Percentiles rank a stretch among this genome's conserved stretches.
Evolutionary conservation across 1,140 invertebrate species (phyloP).

Genomic region (Euura saliciscinereae): DNA sequence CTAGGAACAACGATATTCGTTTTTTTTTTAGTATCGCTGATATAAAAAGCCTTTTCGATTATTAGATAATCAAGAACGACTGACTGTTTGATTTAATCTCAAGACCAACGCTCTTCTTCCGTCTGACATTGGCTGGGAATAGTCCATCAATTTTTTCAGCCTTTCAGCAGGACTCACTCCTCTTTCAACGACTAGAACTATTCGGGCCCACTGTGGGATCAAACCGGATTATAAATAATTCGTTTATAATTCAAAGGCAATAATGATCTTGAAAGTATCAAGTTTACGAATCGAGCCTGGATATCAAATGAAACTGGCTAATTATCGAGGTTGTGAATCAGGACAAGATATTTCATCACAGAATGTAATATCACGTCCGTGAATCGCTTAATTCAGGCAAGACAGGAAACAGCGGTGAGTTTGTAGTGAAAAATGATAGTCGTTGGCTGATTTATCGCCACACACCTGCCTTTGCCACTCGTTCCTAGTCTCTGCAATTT

Average conservation of each 20-base stretch:
- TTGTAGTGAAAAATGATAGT: background rate
- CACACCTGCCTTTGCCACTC: slow-evolving; percentile 97
- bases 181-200: slow-evolving; percentile 95
- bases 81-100: slow-evolving; percentile 81
- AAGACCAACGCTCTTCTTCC: slow-evolving; percentile 86
- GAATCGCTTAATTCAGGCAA: too few species aligned
- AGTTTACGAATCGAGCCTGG: too few species aligned
- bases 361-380: too few species aligned
- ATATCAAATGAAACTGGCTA: too few species aligned
- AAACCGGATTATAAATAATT: too few species aligned
- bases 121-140: slow-evolving; percentile 96
- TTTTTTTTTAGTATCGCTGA: background rate
- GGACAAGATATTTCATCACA: too few species aligned
- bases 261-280: too few species aligned
- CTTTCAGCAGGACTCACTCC: slow-evolving; percentile 89
- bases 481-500: slow-evolving; percentile 95
- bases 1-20: slow-evolving; percentile 59
- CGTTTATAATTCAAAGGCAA: too few species aligned
- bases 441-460: slow-evolving; percentile 19
- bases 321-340: too few species aligned
- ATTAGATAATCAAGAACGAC: slow-evolving; percentile 25
- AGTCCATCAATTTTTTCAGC: slow-evolving; percentile 82
- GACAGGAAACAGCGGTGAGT: too few species aligned
- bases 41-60: slow-evolving; percentile 3
- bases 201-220: slow-evolving; percentile 87